Base-by-base conservation (phyloP, 1,140 invertebrate genomes). In the Megalopta genalis region DNA sequence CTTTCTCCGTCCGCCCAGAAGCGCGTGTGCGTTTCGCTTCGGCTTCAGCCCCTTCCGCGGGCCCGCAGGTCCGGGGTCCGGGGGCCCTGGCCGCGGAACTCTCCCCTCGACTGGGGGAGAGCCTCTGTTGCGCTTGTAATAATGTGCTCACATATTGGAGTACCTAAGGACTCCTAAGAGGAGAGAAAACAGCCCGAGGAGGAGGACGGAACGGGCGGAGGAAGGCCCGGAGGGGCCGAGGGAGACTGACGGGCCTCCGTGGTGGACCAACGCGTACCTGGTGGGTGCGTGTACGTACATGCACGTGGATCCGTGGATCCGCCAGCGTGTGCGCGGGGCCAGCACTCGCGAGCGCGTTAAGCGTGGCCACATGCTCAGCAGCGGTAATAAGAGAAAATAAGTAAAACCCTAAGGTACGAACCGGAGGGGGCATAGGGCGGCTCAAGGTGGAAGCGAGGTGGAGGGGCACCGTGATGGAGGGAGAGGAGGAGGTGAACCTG, bases 401-500 rank as follows among this genome's bases (percentile, higher is more conserved):
- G 86, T 87, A 81, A 87, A 88, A 88, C 86, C 88, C 84, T 86
- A 87, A 88, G 90, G 88, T 91, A 91, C 87, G 83, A 82, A 72
- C 83, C 84, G 82, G 87, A 80, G 89, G 87, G 90, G 87, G 87
- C 85, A 87, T 87, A 89, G 88, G 88, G 89, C 86, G 82, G 80
- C 57, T 49, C 60, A 75, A 54, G 60, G 68, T 71, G 32, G 27
- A 27, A 42, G 70, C 75, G 39, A 74, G 80, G 63, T 64, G 65
- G 73, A 71, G 59, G 54, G 25, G 64, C 65, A 72, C 46, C 57
- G 52, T 27, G 49, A 27, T 12, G 27, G 49, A 42, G 72, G 62
- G 85, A 81, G 86, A 86, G 87, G 87, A 86, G 87, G 90, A 91
- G 90, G 89, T 92, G 91, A 93, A 93, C 91, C 92, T 93, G 92